Evolutionary conservation across 2,888 invertebrate genomes (phyloP), one percentile per base, ranked within the genome.

Genomic region (Vanessa cardui): DNA sequence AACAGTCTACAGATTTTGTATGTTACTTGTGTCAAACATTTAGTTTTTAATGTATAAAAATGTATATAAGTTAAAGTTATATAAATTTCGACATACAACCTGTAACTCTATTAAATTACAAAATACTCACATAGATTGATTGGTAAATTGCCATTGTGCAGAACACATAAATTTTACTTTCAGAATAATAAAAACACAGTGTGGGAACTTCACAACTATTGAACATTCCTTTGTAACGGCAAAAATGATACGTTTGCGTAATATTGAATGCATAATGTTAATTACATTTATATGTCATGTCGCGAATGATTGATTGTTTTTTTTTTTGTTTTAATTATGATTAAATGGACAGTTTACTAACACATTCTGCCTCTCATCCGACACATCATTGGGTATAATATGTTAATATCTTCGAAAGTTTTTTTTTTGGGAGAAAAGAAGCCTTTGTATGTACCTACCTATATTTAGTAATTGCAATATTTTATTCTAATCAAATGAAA

Each of bases 221-320:
- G 33, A 61, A 54, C 52, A n/a, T 45, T 39, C 47, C 44, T 33
- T 52, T 65, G 26, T 58, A 49, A 15, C 52, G 52, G 44, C 20
- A 64, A 44, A 64, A 64, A 20, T 52, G 44, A 54, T 61, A 54
- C 46, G 45, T 66, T 66, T 60, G 65, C 59, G 65, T 66, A 66
- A 66, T 61, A 54, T 8, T 61, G 39, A 54, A 65, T 60, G 46
- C 54, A 60, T 65, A 60, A 65, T 60, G 4, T 18, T 16, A 58
- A 45, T 64, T 64, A 39, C 56, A 26, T 54, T 66, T 60, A 52
- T 31, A 16, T 47, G 45, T 47, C 60, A 47, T 61, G 7, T 52
- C 6, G 20, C 39, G 59, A 66, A 46, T 60, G 20, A 60, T 54
- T 66, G 20, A 65, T 16, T 56, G 2, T 44, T 59, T 18, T 39